Conservation (phyloP, 2,797 vertebrate species). For the Apogon talboti region DNA sequence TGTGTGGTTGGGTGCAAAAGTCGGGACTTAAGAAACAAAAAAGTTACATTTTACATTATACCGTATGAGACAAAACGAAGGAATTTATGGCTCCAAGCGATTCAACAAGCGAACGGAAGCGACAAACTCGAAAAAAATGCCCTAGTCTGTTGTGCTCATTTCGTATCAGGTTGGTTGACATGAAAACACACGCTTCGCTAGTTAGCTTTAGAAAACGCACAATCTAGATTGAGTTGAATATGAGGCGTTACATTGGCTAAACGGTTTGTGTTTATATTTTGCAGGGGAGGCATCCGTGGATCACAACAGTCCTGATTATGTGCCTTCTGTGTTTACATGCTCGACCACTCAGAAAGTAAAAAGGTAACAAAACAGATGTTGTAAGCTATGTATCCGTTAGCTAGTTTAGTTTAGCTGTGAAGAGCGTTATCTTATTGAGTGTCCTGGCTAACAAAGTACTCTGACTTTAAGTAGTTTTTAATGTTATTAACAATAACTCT, state of each 20-base stretch:
- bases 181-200: not conserved
- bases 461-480: too few species aligned
- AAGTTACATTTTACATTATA: slow-evolving; percentile 47
- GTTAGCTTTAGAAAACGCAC: rapidly evolving
- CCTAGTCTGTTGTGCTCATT: slow-evolving; percentile 70
- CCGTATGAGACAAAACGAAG: slow-evolving; percentile 47
- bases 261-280: not conserved
- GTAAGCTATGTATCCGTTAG: not conserved
- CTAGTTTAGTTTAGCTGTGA: too few species aligned
- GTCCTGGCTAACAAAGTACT: too few species aligned
- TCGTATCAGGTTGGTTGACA: slow-evolving; percentile 52
- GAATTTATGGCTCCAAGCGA: slow-evolving; percentile 49
- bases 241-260: rapidly evolving
- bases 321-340: slow-evolving; percentile 61
- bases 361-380: slow-evolving; percentile 27
- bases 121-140: not conserved
- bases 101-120: slow-evolving; percentile 37
- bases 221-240: not conserved
- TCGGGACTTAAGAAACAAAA: not conserved
- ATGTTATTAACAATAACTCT: too few species aligned
- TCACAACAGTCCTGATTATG: slow-evolving; percentile 50
- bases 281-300: slow-evolving; percentile 54
- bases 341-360: not conserved
- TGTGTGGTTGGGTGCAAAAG: slow-evolving; percentile 59
- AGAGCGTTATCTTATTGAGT: too few species aligned